A percentile compares a stretch with the other conserved stretches of the same genome.
Evolutionary conservation across 2,113 vertebrate genomes (phyloP).

Genomic region (Dipodomys merriami): DNA sequence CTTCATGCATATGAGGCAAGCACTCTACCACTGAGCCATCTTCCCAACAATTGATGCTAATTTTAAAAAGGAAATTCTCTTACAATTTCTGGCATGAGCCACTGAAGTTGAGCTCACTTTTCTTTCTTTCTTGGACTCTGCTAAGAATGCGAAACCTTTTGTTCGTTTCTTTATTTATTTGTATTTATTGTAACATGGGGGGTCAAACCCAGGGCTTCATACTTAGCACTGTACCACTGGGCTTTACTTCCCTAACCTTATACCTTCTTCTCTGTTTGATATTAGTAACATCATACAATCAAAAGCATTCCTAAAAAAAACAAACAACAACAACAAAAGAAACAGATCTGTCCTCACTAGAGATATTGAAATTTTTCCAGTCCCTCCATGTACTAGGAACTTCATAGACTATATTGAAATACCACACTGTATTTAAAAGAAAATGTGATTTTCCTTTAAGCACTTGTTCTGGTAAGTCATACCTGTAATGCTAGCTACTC

Average conservation of each 20-base stretch:
- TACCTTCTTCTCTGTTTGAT: background rate
- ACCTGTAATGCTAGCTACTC: too few species aligned
- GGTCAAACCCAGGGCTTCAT: background rate
- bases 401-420: background rate
- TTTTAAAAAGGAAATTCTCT: conserved; percentile 34
- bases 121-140: background rate
- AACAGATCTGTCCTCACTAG: conserved; percentile 31
- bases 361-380: conserved; percentile 46
- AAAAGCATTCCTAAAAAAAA: conserved; percentile 29
- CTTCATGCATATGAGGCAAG: too few species aligned
- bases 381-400: background rate
- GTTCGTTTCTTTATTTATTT: background rate
- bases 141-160: background rate
- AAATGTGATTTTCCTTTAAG: conserved; percentile 56
- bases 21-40: too few species aligned
- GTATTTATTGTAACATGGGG: background rate
- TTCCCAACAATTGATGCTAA: too few species aligned
- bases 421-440: conserved; percentile 21
- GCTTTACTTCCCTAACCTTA: too few species aligned
- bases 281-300: conserved; percentile 10
- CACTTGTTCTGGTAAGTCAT: too few species aligned
- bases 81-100: conserved; percentile 41
- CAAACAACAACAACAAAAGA: background rate
- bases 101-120: background rate
- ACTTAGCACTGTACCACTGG: background rate